These are phyloP conservation scores for Todiramphus chloris DNA, from an alignment of 2,113 vertebrate genomes.

Conservation along the genomic window DNA sequence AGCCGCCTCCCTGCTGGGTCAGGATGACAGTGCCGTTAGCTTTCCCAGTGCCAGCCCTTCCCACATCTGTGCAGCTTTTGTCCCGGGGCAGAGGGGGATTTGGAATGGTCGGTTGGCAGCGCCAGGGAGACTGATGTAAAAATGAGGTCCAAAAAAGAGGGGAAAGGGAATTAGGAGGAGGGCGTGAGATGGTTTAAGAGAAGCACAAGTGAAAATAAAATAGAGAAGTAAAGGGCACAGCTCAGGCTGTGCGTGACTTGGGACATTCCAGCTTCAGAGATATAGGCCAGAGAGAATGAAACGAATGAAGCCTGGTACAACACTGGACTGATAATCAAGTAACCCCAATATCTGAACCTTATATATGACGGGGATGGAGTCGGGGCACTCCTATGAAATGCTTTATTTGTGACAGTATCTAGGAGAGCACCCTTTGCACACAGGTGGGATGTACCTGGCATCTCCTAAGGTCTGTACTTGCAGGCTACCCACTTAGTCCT, in stretches of 20 bases:
- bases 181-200: slow-evolving; percentile 56
- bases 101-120: slow-evolving; percentile 79
- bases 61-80: slow-evolving; percentile 81
- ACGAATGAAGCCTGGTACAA: background rate
- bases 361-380: background rate
- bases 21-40: slow-evolving; percentile 69
- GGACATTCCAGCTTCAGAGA: background rate
- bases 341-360: background rate
- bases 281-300: background rate
- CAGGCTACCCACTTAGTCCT: background rate
- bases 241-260: background rate
- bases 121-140: slow-evolving; percentile 76
- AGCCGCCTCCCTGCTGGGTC: slow-evolving; percentile 72
- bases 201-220: slow-evolving; percentile 26
- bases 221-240: slow-evolving; percentile 28
- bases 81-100: slow-evolving; percentile 71
- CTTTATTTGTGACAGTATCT: background rate
- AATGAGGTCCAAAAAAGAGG: slow-evolving; percentile 55
- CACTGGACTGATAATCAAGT: background rate
- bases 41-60: slow-evolving; percentile 74
- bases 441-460: rapidly evolving
- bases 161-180: slow-evolving; percentile 48
- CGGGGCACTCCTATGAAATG: background rate
- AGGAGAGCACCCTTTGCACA: rapidly evolving
- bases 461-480: background rate